Evolutionary conservation across 1,140 invertebrate species (phyloP).

Genomic region (Saccostrea cuccullata): DNA sequence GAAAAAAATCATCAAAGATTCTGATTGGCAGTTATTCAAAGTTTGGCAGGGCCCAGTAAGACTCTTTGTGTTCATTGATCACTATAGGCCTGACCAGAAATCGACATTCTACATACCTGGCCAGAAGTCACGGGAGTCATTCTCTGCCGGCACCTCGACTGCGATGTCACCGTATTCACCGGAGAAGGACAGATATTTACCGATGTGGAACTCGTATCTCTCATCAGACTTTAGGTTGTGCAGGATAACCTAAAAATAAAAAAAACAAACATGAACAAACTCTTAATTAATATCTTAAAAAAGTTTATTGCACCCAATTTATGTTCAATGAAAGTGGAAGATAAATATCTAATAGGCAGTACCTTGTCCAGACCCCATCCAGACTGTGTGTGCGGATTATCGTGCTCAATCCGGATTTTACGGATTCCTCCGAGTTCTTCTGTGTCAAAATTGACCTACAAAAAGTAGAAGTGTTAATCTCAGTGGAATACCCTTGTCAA

Average conservation of each 20-base stretch:
- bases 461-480: not conserved
- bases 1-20: too few relatives aligned
- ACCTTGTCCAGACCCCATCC: conserved; percentile 73
- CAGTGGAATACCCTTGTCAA: too few relatives aligned
- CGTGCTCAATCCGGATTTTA: conserved; percentile 74
- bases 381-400: conserved; percentile 62
- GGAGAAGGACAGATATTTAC: conserved; percentile 62
- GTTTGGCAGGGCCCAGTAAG: too few relatives aligned
- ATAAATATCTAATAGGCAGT: not conserved
- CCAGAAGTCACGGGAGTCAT: conserved; percentile 42
- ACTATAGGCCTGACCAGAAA: not conserved
- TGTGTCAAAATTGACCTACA: conserved; percentile 63
- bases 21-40: too few relatives aligned
- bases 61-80: too few relatives aligned
- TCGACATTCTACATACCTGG: conserved; percentile 37
- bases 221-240: conserved; percentile 54
- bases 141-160: conserved; percentile 67
- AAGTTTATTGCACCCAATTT: not conserved
- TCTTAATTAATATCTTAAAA: not conserved
- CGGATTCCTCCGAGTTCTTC: conserved; percentile 69
- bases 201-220: conserved; percentile 61
- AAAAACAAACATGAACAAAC: too few relatives aligned
- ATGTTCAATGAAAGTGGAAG: not conserved
- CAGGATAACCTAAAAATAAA: conserved; percentile 65
- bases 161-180: conserved; percentile 66